A percentile compares a stretch with the other conserved stretches of the same genome.
phyloP scores from a whole-genome alignment of 2,888 invertebrate genomes.

The Agrotis segetum region DNA sequence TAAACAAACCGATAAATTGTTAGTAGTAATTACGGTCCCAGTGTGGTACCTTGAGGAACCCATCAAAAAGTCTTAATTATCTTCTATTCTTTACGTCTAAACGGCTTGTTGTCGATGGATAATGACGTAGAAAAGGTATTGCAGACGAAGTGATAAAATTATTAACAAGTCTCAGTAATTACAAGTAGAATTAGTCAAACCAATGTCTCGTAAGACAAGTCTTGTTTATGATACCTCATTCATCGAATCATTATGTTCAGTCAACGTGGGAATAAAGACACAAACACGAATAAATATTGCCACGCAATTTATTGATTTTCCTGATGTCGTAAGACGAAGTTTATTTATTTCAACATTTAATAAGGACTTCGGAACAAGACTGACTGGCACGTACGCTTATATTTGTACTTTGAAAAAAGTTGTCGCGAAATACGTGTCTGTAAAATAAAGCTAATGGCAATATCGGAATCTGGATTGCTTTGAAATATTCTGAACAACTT shows the following conservation, averaged over 20 bases:
- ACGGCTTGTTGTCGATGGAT: slow-evolving; percentile 4
- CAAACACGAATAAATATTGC: slow-evolving; percentile 48
- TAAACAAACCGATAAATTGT: slow-evolving; percentile 18
- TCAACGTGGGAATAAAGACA: slow-evolving; percentile 54
- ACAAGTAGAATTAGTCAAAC: slow-evolving; percentile 44
- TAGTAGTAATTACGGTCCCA: slow-evolving; percentile 21
- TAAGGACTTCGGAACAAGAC: slow-evolving; percentile 40
- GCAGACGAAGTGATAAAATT: slow-evolving; percentile 33
- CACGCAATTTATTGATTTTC: slow-evolving; percentile 57
- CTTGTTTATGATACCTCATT: slow-evolving; percentile 48
- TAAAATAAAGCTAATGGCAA: slow-evolving; percentile 37
- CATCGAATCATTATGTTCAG: slow-evolving; percentile 44
- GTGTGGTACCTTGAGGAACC: slow-evolving; percentile 30
- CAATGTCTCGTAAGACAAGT: slow-evolving; percentile 46
- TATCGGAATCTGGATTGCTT: slow-evolving; percentile 24
- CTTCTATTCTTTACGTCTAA: slow-evolving; percentile 10
- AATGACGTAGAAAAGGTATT: slow-evolving; percentile 17
- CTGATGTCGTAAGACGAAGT: slow-evolving; percentile 34
- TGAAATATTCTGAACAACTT: slow-evolving; percentile 17
- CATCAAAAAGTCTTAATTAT: slow-evolving; percentile 10
- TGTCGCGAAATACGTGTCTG: slow-evolving; percentile 30
- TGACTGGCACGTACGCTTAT: slow-evolving; percentile 27
- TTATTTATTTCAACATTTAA: slow-evolving; percentile 49
- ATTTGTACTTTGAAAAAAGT: slow-evolving; percentile 38
- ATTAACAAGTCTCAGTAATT: slow-evolving; percentile 30